Base-by-base conservation (phyloP, 2,797 vertebrate species). In the Trachops cirrhosus region DNA sequence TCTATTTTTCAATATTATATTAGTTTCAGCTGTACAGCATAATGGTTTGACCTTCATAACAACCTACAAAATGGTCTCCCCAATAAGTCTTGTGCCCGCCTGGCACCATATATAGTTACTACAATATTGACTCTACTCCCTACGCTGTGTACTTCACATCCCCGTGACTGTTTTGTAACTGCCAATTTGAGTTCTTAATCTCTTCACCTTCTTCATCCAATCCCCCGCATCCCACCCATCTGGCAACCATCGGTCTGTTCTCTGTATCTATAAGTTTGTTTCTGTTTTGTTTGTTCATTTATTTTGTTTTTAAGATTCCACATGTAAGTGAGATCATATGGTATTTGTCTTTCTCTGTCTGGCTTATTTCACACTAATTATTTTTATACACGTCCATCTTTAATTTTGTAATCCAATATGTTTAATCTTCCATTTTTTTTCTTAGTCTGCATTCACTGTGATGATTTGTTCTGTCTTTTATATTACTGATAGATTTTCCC, bases 321-420 rank as follows among this genome's bases (percentile, higher is more conserved):
- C 44, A 67, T 67, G n/a, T 84, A 84, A 84, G 59, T 48, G 44
- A 48, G 48, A 67, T 84, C 44, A 83, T 64, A 48, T 84, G 80
- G 59, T 67, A 84, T 84, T 48, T 24, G 44, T 48, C 41, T 84
- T 67, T 46, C 39, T 34, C 78, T 44, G 79, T 82, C 80, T 84
- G 80, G 62, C 59, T 84, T 84, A 16, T 84, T 84, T 84, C 80
- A 84, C 80, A 91, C 4, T 91, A 86, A 57, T 89, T 78, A 85
- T 71, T 89, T 94, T 77, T 37, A 77, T 46, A 82, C n/a, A 34
- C 44, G n/a, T 73, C 85, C 32, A 44, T 77, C 26, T 70, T 41
- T 67, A 64, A 67, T 86, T 92, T 74, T 75, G 46, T n/a, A 64
- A 54, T 68, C 24, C 16, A 64, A 6, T 67, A 21, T 64, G n/a